A percentile compares a stretch with the other conserved stretches of the same genome.
These are phyloP conservation scores for Shinisaurus crocodilurus DNA, from an alignment of 2,113 vertebrate genomes.

Conservation along the genomic window DNA sequence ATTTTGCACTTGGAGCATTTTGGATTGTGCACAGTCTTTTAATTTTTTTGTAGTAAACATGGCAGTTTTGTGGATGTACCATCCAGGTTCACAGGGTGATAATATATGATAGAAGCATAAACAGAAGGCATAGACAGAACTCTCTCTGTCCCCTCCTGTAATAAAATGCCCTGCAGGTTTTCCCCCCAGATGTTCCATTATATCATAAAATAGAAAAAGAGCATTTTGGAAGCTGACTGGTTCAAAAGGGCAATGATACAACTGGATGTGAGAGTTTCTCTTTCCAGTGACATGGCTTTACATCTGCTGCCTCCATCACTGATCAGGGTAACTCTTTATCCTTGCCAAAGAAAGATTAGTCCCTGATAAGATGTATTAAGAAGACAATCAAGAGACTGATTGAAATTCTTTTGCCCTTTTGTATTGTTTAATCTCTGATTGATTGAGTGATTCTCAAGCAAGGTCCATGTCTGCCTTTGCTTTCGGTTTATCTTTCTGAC, in stretches of 20 bases:
- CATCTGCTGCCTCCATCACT: conserved; percentile 17
- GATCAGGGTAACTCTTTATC: conserved; percentile 8
- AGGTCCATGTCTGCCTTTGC: conserved; percentile 55
- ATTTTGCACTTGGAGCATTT: conserved; percentile 46
- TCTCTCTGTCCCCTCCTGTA: conserved; percentile 44
- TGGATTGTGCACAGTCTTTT: conserved; percentile 53
- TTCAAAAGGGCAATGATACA: conserved; percentile 42
- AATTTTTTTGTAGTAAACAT: conserved; percentile 58
- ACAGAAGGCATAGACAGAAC: conserved; percentile 34
- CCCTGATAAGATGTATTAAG: conserved; percentile 59
- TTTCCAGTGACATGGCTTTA: conserved; percentile 57
- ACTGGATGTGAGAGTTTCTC: conserved; percentile 6
- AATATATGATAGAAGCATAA: conserved; percentile 59
- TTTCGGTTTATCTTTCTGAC: conserved; percentile 45
- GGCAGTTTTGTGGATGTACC: conserved; percentile 43
- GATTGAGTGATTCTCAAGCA: conserved; percentile 53
- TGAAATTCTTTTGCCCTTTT: conserved; percentile 39
- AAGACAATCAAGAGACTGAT: conserved; percentile 47
- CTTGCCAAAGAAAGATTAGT: conserved; percentile 50
- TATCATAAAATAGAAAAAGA: conserved; percentile 45
- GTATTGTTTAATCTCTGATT: conserved; percentile 57
- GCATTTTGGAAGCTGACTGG: neutral
- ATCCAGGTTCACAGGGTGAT: conserved; percentile 42
- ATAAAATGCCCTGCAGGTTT: conserved; percentile 36
- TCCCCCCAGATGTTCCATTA: conserved; percentile 40